phyloP scores from a whole-genome alignment of 2,888 invertebrate genomes.

The Agrotis clavis region DNA sequence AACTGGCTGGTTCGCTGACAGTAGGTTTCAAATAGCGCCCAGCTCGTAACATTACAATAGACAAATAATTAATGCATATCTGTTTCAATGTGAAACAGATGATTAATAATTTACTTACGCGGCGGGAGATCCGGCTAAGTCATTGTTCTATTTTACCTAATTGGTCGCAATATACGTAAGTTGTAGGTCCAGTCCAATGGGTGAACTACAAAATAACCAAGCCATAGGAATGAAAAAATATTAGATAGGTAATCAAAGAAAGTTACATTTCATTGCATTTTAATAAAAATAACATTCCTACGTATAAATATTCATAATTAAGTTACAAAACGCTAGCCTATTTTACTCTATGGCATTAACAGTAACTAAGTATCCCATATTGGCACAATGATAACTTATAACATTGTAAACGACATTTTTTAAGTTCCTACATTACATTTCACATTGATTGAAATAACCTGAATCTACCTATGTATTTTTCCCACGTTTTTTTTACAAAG shows the following conservation, averaged over 20 bases:
- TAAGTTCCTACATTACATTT: slow-evolving; percentile 21
- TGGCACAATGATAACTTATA: slow-evolving; percentile 75
- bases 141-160: too few relatives aligned
- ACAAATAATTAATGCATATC: too few relatives aligned
- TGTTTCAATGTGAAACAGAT: too few relatives aligned
- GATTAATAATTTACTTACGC: too few relatives aligned
- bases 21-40: too few relatives aligned
- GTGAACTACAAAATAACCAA: background rate
- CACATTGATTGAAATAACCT: slow-evolving; percentile 8
- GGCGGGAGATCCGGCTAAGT: too few relatives aligned
- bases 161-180: too few relatives aligned
- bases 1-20: too few relatives aligned
- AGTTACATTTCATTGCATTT: slow-evolving; percentile 74
- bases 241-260: slow-evolving; percentile 28
- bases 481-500: slow-evolving; percentile 9
- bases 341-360: slow-evolving; percentile 69
- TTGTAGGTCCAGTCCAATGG: too few relatives aligned
- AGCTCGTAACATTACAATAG: too few relatives aligned
- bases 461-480: slow-evolving; percentile 17
- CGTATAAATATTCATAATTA: slow-evolving; percentile 81
- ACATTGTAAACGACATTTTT: slow-evolving; percentile 35
- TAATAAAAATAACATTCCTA: slow-evolving; percentile 88
- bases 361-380: slow-evolving; percentile 76
- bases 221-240: background rate
- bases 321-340: slow-evolving; percentile 83